Base-by-base conservation (phyloP, 2,797 vertebrate species). In the Sebastes vulpes region DNA sequence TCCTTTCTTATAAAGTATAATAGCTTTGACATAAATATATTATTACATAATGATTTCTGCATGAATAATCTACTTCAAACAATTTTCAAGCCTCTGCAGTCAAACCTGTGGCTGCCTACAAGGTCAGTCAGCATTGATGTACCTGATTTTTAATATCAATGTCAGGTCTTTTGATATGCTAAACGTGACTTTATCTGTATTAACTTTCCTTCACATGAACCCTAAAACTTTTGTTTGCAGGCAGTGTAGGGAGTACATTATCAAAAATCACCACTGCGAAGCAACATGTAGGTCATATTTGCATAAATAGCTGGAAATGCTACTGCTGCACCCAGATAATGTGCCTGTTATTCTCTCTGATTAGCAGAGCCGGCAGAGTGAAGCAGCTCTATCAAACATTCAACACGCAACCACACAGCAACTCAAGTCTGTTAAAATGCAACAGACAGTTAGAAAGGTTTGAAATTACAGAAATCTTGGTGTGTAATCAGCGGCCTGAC, bases 331-430 rank as follows among this genome's bases (percentile, higher is more conserved):
- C 61, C 18, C 52, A 56, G 54, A 70, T 84, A 80, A 76, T 56
- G 26, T 21, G 48, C n/a, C 71, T 65, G 46, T 78, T 84, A 25
- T 79, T 85, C 26, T 56, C 61, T 35, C 78, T 75, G 69, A 89
- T 89, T 89, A 89, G 58, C 76, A 84, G 65, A 84, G 52, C 52
- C 76, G 81, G 35, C 77, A 65, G 81, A 87, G 85, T 71, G 75
- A 69, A 77, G 71, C 61, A 75, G 31, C 46, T 73, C 76, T 9
- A 76, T 85, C 65, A 82, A 82, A 79, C 50, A 26, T 48, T 42
- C 50, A 60, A 23, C 65, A 73, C 32, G 2, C 75, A 14, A 26
- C 48, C 1, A 12, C 68, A 72, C 65, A 71, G 26, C 26, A 32
- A 60, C 53, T 76, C 38, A 0, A 31, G 56, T 66, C 50, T 72